Conservation (phyloP, 2,797 vertebrate genomes). For the Microctenopoma lineatum region DNA sequence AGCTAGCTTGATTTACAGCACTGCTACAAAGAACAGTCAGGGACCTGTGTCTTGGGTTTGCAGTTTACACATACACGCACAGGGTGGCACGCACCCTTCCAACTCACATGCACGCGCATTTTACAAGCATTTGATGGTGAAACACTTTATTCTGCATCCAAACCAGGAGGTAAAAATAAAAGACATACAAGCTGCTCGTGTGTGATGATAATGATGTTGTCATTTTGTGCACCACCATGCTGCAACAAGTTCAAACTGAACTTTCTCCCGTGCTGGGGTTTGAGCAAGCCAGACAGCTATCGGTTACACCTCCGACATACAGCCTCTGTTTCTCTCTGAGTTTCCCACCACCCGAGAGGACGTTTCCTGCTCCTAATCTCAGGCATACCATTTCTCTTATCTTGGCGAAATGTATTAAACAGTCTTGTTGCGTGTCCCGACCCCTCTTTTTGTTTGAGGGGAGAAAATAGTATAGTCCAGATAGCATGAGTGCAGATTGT, state of each 20-base stretch:
- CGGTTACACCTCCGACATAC: constrained; percentile 64
- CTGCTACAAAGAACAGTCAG: constrained; percentile 58
- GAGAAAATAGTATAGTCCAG: constrained; percentile 32
- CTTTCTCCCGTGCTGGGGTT: constrained; percentile 53
- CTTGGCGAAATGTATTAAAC: constrained; percentile 70
- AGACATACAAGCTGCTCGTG: constrained; percentile 16
- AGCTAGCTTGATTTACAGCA: constrained; percentile 67
- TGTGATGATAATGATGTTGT: constrained; percentile 29
- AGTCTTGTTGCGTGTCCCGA: constrained; percentile 33
- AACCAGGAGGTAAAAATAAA: constrained; percentile 31
- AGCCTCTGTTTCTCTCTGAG: constrained; percentile 60
- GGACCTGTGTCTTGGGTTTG: constrained; percentile 54
- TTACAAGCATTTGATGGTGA: constrained; percentile 1
- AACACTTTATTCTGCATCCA: constrained; percentile 11
- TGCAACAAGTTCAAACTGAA: constrained; percentile 50
- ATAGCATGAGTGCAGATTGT: constrained; percentile 26
- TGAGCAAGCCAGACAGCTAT: constrained; percentile 68
- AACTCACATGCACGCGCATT: constrained; percentile 10
- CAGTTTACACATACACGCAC: neutral
- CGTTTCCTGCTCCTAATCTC: constrained; percentile 71
- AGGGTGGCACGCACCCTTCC: neutral
- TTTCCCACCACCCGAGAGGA: constrained; percentile 76
- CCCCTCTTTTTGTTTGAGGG: constrained; percentile 18
- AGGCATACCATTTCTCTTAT: constrained; percentile 68
- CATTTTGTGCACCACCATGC: constrained; percentile 34